Evolutionary conservation across 2,113 vertebrate genomes (phyloP), one percentile per base, ranked within the genome.

Genomic region (Zosterops lateralis): DNA sequence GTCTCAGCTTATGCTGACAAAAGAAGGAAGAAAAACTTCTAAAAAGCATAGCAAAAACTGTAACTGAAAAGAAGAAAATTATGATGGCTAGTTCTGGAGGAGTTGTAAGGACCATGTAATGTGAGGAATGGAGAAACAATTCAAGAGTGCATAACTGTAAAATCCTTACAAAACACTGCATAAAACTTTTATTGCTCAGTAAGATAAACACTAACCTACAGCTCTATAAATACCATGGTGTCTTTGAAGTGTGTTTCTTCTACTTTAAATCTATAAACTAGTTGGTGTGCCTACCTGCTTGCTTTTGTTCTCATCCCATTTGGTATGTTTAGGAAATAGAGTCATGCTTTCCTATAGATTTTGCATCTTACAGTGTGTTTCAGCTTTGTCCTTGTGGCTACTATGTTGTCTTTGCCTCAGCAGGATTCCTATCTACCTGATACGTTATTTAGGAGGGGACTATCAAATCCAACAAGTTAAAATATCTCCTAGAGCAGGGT

Each of bases 1-100:
- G 74, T 29, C 84, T 91, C 87, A 73, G 68, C 81, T 80, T 91
- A 95, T 94, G 54, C 88, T 96, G 96, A 93, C 89, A 97, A 97
- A 96, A 94, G 14, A 20, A 60, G 18, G 71, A 71, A 40, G 7
- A 34, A n/a, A 50, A 31, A 2, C 5, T 42, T 66, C 9, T 20
- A 3, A 80, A 94, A 96, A 54, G 56, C 53, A 77, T 80, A 82
- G 92, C 74, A 96, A 96, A 96, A 89, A n/a, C 68, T 93, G 78
- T 70, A 92, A 86, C 71, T 96, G 91, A 9, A 42, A 81, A 44
- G 26, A 61, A 83, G 48, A 84, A 84, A 88, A 73, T 32, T 8
- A 42, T 60, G 31, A 17, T 61, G 47, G 13, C 17, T 70, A 7
- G 21, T 58, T 89, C 12, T 75, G 32, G 47, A 60, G 57, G n/a